Conservation (phyloP, 2,113 vertebrate species). For the Phyllostomus hastatus region DNA sequence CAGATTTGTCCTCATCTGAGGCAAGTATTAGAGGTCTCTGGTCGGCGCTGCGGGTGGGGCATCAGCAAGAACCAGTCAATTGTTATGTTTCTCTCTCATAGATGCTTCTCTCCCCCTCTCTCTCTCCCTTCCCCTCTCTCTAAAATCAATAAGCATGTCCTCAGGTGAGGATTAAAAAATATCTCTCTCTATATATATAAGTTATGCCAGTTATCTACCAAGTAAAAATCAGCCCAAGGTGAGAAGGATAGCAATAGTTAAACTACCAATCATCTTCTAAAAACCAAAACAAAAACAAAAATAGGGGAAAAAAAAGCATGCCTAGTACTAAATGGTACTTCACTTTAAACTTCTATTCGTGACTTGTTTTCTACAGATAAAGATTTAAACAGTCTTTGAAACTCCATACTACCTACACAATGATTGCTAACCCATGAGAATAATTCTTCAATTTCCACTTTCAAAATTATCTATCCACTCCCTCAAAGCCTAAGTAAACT, state of each 20-base stretch:
- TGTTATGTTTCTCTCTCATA: too few relatives aligned
- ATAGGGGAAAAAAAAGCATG: background rate
- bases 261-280: background rate
- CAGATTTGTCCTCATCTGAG: too few relatives aligned
- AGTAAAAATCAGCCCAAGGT: background rate
- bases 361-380: background rate
- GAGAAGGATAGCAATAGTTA: background rate
- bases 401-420: background rate
- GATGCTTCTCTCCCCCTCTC: too few relatives aligned
- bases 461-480: background rate
- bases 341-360: background rate
- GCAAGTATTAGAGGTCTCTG: too few relatives aligned
- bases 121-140: too few relatives aligned
- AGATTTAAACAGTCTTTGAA: background rate
- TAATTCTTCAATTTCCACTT: background rate
- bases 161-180: too few relatives aligned
- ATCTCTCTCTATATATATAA: background rate
- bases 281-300: background rate
- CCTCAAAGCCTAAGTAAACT: background rate
- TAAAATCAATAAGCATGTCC: too few relatives aligned
- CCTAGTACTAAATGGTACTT: background rate
- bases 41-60: too few relatives aligned
- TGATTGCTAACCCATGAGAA: background rate
- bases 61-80: too few relatives aligned
- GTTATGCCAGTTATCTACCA: background rate